phyloP scores from a whole-genome alignment of 2,888 invertebrate species.

The Cheilosia impressa region DNA sequence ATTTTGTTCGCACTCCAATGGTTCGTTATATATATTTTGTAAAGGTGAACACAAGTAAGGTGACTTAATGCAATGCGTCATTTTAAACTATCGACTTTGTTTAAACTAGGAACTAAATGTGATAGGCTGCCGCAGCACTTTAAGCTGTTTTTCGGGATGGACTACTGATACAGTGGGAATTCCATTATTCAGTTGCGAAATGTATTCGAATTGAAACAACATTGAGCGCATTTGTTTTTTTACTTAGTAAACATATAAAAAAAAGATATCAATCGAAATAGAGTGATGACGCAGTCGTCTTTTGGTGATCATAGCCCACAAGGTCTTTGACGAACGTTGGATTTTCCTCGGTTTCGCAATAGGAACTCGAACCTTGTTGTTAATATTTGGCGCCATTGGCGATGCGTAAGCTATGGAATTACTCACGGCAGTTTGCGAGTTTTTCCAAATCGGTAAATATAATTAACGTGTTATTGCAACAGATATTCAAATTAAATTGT shows the following conservation, averaged over 20 bases:
- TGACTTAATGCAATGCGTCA: background rate
- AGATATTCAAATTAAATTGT: no score
- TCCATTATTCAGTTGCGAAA: background rate
- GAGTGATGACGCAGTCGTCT: slow-evolving; percentile 13
- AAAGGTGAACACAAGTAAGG: slow-evolving; percentile 1
- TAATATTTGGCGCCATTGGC: slow-evolving; percentile 8
- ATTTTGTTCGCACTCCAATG: background rate
- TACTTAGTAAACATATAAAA: background rate
- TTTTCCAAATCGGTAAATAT: no score
- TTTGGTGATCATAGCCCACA: slow-evolving; percentile 11
- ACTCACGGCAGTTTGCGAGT: no score
- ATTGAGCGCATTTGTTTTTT: background rate
- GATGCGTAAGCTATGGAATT: slow-evolving; percentile 29
- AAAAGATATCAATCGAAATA: background rate
- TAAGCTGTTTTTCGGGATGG: no score
- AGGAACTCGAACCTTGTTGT: slow-evolving; percentile 3
- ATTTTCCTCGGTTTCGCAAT: slow-evolving; percentile 55
- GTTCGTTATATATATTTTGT: slow-evolving; percentile 13
- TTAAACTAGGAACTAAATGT: background rate
- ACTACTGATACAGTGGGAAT: background rate
- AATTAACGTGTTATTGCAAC: no score
- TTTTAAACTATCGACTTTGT: background rate
- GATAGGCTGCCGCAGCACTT: background rate
- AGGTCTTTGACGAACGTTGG: slow-evolving; percentile 47
- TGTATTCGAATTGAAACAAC: slow-evolving; percentile 17